Conservation (phyloP, 2,113 vertebrate genomes). For the Pelmatolapia mariae region DNA sequence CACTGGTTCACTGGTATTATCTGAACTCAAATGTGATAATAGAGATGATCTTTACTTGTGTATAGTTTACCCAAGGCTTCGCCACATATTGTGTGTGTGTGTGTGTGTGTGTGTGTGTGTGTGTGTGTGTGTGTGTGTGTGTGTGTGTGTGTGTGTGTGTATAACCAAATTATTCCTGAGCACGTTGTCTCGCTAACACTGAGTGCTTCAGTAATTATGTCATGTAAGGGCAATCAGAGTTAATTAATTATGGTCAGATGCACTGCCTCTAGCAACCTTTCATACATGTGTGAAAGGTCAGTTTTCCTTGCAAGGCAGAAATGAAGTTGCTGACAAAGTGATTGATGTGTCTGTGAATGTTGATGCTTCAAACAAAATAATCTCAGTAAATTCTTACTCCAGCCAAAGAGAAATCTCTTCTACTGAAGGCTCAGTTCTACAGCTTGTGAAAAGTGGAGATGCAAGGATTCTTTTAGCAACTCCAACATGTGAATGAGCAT, state of each 20-base stretch:
- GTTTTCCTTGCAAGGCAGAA: conserved; percentile 2
- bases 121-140: not conserved
- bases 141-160: not conserved
- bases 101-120: not conserved
- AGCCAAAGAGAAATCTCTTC: not conserved
- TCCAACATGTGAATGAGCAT: not conserved
- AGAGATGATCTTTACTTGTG: not conserved
- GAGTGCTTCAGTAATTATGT: conserved; percentile 18
- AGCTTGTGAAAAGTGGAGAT: not conserved
- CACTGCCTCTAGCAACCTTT: conserved; percentile 28
- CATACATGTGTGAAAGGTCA: conserved; percentile 44
- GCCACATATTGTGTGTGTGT: not conserved
- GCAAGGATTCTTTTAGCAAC: not conserved
- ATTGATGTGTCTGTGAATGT: conserved; percentile 4
- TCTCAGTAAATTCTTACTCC: not conserved
- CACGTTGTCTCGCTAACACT: not conserved
- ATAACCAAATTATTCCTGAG: conserved; percentile 6
- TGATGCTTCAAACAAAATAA: conserved; percentile 15
- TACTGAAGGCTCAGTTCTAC: not conserved
- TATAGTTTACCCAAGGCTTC: not conserved
- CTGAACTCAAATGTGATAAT: not conserved
- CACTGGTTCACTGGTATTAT: not conserved
- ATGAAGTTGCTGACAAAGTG: conserved; percentile 28
- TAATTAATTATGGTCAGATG: conserved; percentile 46
- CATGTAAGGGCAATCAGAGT: conserved; percentile 11